A percentile compares a stretch with the other conserved stretches of the same genome.
Conservation (phyloP, 2,797 vertebrate species). For the Arnoldichthys spilopterus region DNA sequence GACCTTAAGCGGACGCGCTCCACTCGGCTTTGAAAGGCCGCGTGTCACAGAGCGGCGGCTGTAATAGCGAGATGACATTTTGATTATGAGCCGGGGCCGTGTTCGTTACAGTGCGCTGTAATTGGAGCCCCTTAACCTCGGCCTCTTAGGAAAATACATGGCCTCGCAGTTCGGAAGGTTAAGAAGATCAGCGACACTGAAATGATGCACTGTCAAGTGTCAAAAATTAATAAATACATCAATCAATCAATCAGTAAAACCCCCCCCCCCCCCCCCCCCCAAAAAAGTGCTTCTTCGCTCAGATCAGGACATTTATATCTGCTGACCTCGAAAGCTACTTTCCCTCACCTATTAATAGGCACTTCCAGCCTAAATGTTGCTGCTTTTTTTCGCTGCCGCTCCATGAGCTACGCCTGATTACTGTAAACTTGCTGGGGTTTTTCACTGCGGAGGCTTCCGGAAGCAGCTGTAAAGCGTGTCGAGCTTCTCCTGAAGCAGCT, state of each 20-base stretch:
- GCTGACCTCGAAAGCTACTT: conserved; percentile 74
- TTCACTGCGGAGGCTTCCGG: neutral
- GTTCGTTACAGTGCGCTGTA: conserved; percentile 21
- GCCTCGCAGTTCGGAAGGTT: conserved; percentile 41
- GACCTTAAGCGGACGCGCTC: neutral
- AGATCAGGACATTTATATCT: conserved; percentile 63
- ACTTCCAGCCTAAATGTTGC: conserved; percentile 60
- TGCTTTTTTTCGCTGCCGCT: conserved; percentile 12
- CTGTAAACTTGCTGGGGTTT: neutral
- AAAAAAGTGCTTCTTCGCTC: conserved; percentile 55
- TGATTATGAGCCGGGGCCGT: conserved; percentile 26
- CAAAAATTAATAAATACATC: no score
- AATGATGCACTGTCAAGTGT: conserved; percentile 64
- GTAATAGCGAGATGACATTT: conserved; percentile 34
- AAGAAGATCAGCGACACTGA: conserved; percentile 45
- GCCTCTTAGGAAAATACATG: conserved; percentile 13
- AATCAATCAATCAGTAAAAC: no score
- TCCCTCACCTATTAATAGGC: conserved; percentile 72
- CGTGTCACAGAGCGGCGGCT: conserved; percentile 1
- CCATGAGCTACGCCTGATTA: neutral
- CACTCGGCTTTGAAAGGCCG: neutral
- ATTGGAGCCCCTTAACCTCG: conserved; percentile 30
- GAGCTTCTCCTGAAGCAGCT: neutral
- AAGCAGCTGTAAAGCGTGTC: neutral
- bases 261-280: no score